These are phyloP conservation scores for Sebastes glaucus DNA, from an alignment of 2,797 vertebrate genomes.

Conservation along the genomic window DNA sequence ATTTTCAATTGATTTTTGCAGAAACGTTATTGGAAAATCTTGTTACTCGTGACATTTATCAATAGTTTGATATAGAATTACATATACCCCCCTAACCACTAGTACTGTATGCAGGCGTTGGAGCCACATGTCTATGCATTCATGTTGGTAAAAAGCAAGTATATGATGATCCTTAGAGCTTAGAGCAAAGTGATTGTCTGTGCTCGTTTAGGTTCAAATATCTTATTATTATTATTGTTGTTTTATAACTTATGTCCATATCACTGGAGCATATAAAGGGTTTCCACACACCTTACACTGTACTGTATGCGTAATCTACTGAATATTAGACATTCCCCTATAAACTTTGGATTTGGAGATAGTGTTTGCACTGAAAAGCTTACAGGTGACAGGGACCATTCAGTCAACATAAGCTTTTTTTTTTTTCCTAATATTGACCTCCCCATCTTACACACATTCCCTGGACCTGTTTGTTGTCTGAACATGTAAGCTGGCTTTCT, in stretches of 20 bases:
- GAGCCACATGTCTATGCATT: neutral
- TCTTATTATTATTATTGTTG: neutral
- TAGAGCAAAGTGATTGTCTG: neutral
- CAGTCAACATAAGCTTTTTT: neutral
- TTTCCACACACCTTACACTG: neutral
- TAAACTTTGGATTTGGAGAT: neutral
- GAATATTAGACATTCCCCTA: neutral
- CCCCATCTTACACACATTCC: neutral
- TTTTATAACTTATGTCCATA: neutral
- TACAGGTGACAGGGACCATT: neutral
- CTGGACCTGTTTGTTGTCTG: neutral
- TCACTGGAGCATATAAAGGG: neutral
- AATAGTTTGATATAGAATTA: neutral
- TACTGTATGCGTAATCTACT: neutral
- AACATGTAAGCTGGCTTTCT: neutral
- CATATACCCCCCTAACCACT: neutral
- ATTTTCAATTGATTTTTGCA: neutral
- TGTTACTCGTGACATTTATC: neutral
- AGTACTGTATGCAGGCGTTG: neutral
- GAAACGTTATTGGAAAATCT: neutral
- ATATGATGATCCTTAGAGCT: neutral
- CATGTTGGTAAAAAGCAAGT: constrained; percentile 13
- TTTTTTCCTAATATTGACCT: neutral
- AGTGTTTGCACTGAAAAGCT: neutral
- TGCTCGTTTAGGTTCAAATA: neutral